Conservation (phyloP, 2,113 vertebrate species). For the Apodemus sylvaticus region DNA sequence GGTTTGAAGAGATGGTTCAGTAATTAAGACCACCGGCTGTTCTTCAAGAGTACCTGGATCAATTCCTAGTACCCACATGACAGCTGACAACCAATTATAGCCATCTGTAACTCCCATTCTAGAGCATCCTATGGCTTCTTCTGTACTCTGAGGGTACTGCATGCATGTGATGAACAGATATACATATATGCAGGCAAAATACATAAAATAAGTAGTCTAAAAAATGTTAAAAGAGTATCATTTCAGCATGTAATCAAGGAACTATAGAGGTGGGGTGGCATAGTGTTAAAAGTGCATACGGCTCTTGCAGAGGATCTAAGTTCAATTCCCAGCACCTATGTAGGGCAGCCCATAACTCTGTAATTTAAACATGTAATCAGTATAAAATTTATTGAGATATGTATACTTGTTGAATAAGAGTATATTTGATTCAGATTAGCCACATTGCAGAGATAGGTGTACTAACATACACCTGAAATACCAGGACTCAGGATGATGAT, state of each 20-base stretch:
- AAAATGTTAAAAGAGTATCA: neutral
- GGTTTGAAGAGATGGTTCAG: neutral
- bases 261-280: neutral
- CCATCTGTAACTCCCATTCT: neutral
- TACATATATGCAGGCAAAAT: neutral
- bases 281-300: neutral
- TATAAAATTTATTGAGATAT: slow-evolving; percentile 30
- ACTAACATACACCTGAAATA: neutral
- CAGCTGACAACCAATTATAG: neutral
- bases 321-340: neutral
- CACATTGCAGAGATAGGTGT: neutral
- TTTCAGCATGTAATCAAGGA: neutral
- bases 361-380: slow-evolving; percentile 19
- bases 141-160: neutral
- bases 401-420: neutral
- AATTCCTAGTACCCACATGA: neutral
- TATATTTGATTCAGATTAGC: slow-evolving; percentile 6
- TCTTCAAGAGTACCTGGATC: neutral
- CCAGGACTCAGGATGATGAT: neutral
- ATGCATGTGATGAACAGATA: neutral
- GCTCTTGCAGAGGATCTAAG: neutral
- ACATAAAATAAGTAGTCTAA: too few species aligned
- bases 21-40: neutral
- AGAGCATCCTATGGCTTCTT: neutral
- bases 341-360: neutral